These are phyloP conservation scores for Aurelia aurita DNA, from an alignment of 30 jellyfish, hydroid and myxozoan species.

Conservation along the genomic window DNA sequence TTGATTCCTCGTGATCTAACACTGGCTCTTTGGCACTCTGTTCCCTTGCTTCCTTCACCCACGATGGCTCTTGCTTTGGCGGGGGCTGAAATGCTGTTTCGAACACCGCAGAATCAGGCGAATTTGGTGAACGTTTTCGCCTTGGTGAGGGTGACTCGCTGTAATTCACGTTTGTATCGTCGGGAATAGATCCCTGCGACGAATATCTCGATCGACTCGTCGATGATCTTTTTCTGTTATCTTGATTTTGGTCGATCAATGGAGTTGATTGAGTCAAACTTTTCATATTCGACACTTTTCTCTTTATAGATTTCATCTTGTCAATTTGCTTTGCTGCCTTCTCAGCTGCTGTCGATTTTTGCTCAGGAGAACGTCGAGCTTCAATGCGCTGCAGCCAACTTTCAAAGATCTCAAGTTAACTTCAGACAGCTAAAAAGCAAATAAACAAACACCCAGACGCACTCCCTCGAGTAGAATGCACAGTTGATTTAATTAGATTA, in stretches of 20 bases:
- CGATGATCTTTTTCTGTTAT: not conserved
- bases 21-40: constrained; percentile 70
- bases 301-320: constrained; percentile 42
- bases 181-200: constrained; percentile 10
- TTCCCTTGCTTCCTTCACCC: constrained; percentile 64
- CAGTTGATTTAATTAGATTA: too few species aligned
- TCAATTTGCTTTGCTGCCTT: not conserved
- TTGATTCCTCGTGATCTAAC: constrained; percentile 31
- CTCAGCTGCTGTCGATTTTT: not conserved
- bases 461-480: too few species aligned
- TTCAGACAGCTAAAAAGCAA: too few species aligned
- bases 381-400: too few species aligned
- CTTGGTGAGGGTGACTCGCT: not conserved
- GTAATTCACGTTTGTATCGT: constrained; percentile 3
- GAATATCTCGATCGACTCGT: not conserved
- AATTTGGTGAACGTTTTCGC: not conserved
- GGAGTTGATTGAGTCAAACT: constrained; percentile 26
- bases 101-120: constrained; percentile 14
- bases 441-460: too few species aligned
- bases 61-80: constrained; percentile 43
- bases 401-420: too few species aligned
- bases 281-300: not conserved
- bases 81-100: constrained; percentile 23
- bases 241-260: constrained; percentile 4
- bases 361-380: too few species aligned